These are phyloP conservation scores for Eupithecia abbreviata DNA, from an alignment of 2,888 invertebrate genomes.

Conservation along the genomic window DNA sequence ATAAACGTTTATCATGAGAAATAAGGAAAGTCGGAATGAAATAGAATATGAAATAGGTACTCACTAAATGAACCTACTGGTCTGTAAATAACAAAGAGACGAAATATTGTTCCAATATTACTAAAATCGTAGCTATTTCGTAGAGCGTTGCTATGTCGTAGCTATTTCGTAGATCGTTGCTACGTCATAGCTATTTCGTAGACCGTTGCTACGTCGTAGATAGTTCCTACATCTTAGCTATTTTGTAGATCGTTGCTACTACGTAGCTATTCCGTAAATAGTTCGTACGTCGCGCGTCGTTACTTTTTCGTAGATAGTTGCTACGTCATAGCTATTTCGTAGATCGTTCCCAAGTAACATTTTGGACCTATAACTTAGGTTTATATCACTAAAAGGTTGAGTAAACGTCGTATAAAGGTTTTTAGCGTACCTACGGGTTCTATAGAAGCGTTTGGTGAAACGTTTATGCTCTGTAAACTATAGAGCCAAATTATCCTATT, in stretches of 20 bases:
- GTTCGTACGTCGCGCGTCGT: too few relatives aligned
- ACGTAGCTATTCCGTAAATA: too few relatives aligned
- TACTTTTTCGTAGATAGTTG: too few relatives aligned
- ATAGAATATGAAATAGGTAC: neutral
- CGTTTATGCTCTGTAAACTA: too few relatives aligned
- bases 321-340: too few relatives aligned
- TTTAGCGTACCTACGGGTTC: too few relatives aligned
- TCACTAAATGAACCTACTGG: neutral
- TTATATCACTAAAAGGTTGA: too few relatives aligned
- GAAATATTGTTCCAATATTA: neutral
- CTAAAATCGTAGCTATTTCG: neutral
- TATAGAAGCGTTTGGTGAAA: too few relatives aligned
- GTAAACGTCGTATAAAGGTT: neutral
- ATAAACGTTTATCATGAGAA: slow-evolving; percentile 8
- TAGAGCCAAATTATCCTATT: too few relatives aligned
- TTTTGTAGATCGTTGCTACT: too few relatives aligned
- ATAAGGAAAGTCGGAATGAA: neutral
- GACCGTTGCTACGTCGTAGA: neutral
- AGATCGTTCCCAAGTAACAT: neutral
- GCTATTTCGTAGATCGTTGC: neutral
- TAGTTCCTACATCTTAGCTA: too few relatives aligned
- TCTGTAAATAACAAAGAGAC: neutral
- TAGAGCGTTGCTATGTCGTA: neutral
- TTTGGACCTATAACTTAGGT: too few relatives aligned
- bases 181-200: neutral